Evolutionary conservation across 2,113 vertebrate genomes (phyloP).

Genomic region (Fregetta grallaria): DNA sequence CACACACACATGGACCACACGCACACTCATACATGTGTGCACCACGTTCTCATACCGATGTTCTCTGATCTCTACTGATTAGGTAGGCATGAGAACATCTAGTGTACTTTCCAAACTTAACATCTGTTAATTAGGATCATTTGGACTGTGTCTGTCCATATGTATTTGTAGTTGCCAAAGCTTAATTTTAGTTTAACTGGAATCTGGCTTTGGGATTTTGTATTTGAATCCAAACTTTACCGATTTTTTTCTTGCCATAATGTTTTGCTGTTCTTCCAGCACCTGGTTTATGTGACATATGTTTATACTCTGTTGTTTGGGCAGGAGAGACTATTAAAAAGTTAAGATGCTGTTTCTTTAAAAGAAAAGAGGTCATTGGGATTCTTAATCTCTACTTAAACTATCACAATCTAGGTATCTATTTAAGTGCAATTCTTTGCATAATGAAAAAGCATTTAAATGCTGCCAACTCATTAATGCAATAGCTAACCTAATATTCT

Average conservation of each 20-base stretch:
- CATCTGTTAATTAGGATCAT: not conserved
- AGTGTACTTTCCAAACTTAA: not conserved
- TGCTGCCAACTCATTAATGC: not conserved
- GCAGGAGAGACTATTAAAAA: not conserved
- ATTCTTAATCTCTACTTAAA: not conserved
- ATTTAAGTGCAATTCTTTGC: not conserved
- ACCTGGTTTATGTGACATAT: not conserved
- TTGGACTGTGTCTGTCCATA: not conserved
- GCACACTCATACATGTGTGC: not conserved
- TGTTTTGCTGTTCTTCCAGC: not conserved
- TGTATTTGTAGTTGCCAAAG: not conserved
- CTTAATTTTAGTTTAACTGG: not conserved
- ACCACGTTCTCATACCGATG: not conserved
- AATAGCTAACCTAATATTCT: not conserved
- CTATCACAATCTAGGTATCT: not conserved
- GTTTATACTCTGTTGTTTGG: not conserved
- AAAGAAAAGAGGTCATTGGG: not conserved
- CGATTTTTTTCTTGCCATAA: not conserved
- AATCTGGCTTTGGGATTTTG: not conserved
- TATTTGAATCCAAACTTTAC: not conserved
- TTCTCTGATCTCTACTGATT: not conserved
- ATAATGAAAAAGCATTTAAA: not conserved
- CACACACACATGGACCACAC: not conserved
- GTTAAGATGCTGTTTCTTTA: not conserved
- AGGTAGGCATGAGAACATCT: not conserved